Base-by-base conservation (phyloP, 2,113 vertebrate genomes). In the Callochromis pleurospilus region DNA sequence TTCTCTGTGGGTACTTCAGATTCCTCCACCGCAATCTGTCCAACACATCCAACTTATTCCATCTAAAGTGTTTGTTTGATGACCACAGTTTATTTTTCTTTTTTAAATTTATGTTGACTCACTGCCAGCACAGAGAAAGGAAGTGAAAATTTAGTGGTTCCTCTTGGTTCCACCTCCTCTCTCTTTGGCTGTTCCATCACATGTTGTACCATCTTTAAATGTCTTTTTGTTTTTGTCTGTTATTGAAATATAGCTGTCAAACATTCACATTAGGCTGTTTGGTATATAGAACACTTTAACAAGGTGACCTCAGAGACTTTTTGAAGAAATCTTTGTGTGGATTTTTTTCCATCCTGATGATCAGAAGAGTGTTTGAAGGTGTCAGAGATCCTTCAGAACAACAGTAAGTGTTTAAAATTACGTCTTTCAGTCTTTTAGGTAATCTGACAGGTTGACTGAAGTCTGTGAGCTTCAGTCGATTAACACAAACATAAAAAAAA, bases 391-490 rank as follows among this genome's bases (percentile, higher is more conserved):
- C 55, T 31, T 58, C 5, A 58, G 13, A 17, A 58, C 26, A 56
- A 56, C 54, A 26, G 54, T 55, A 55, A 55, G 11, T 56, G 54
- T 56, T 56, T 56, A 56, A 14, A 60, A 60, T 60, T 2, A 31
- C 0, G 1, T 2, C 5, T 60, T 60, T 60, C 56, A 60, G 56
- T 2, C 8, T 60, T 60, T 60, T 0, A 58, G 24, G 7, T 58
- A 58, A 58, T 9, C 24, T 58, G 13, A 58, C 7, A 58, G 24
- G 1, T 0, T 58, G 24, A 29, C 55, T 58, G 55, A 58, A 58
- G 7, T 58, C 55, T 58, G 7, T 6, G 7, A 15, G 55, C 13
- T 58, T 29, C 13, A 58, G 13, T 58, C 0, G 7, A 58, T 58
- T 15, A 58, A 58, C 55, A 58, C 54, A 56, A 56, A 14, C 12